These are phyloP conservation scores for Nasonovia ribisnigri DNA, from an alignment of 2,888 invertebrate genomes.

Conservation along the genomic window DNA sequence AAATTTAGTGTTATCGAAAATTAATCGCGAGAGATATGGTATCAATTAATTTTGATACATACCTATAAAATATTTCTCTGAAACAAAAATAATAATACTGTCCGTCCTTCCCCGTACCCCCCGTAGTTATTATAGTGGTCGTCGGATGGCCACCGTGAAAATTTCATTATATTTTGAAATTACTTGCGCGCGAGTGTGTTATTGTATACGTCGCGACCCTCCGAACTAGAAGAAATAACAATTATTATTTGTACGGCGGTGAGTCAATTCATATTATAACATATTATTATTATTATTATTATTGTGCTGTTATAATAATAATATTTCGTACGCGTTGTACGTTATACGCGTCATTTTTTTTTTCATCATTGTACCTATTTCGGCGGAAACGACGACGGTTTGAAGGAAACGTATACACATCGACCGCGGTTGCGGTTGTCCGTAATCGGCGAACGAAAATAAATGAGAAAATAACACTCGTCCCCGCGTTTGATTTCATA, in stretches of 20 bases:
- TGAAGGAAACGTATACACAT: neutral
- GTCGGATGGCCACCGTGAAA: neutral
- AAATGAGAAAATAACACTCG: constrained; percentile 21
- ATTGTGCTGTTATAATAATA: neutral
- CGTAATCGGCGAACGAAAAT: constrained; percentile 13
- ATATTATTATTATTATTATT: neutral
- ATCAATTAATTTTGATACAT: neutral
- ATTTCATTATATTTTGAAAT: neutral
- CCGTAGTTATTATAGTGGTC: neutral
- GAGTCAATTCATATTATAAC: neutral
- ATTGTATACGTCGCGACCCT: neutral
- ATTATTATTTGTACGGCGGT: neutral
- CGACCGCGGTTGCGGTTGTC: neutral
- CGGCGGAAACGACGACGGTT: neutral
- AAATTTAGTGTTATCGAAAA: neutral
- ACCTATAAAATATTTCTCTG: neutral
- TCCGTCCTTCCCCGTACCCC: neutral
- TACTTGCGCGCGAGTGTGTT: neutral
- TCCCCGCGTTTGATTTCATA: neutral
- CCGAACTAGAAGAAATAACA: constrained; percentile 10
- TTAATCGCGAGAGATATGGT: neutral
- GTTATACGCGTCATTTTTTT: neutral
- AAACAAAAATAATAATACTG: neutral
- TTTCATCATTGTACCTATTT: neutral
- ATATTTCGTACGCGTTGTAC: neutral